Evolutionary conservation across 2,888 invertebrate genomes (phyloP), one percentile per base, ranked within the genome.

Genomic region (Brachycybe producta): DNA sequence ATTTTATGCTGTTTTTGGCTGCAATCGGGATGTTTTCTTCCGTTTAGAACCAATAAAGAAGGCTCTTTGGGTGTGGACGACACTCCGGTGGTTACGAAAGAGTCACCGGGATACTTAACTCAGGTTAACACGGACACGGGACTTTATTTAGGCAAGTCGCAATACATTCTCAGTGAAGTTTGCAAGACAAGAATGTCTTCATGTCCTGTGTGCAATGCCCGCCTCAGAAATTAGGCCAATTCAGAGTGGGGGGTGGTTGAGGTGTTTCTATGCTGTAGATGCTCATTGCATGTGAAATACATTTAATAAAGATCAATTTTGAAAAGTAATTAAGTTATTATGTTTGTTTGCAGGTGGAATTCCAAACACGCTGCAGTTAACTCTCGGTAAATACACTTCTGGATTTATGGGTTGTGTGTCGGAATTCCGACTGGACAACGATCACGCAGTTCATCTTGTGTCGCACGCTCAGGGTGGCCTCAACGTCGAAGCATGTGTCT

Each of bases 111-210:
- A 44, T 80, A 80, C 62, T 75, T 87, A 55, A 79, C 82, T 58
- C 84, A 85, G 65, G 73, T 88, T 41, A 86, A 88, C 66, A 84
- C 85, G 11, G 82, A 88, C 62, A 84, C 85, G 55, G 85, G 88
- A 57, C 77, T 92, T 45, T 92, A 82, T 69, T 79, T 92, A 61
- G 92, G 92, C 86, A 69, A 72, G 72, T 61, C 28, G n/a, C n/a
- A n/a, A n/a, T n/a, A n/a, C n/a, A n/a, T n/a, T n/a, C n/a, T n/a
- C n/a, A n/a, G n/a, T n/a, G n/a, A n/a, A n/a, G n/a, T n/a, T n/a
- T n/a, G n/a, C n/a, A n/a, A n/a, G n/a, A n/a, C n/a, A n/a, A n/a
- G n/a, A n/a, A n/a, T n/a, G n/a, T n/a, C n/a, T n/a, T n/a, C n/a
- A n/a, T n/a, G n/a, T n/a, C n/a, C n/a, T n/a, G n/a, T n/a, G n/a